Base-by-base conservation (phyloP, 2,797 vertebrate species). In the Gymnopithys bicolor region DNA sequence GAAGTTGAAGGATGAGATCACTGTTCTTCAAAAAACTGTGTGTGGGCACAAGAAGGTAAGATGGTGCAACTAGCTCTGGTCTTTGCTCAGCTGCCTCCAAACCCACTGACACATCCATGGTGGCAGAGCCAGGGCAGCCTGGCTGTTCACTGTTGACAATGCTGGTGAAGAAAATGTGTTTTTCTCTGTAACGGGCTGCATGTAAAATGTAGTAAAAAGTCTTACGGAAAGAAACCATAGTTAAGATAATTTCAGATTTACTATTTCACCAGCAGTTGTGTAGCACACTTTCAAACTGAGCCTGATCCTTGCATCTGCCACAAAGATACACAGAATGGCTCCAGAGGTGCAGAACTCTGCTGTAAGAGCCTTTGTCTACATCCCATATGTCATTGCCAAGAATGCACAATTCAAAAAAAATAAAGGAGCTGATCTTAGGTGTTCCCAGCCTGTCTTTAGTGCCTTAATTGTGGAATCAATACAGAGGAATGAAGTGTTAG, bases 21-120 rank as follows among this genome's bases (percentile, higher is more conserved):
- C 21, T 3, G 0, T 30, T 90, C 76, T 52, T 53, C 77, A 32
- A 55, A 48, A 5, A 37, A 16, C 28, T 0, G 0, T 48, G 39
- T 71, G 59, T 69, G 55, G 55, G 39, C 28, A 51, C 0, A 1
- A 39, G 39, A 49, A 41, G 39, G 22, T 33, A 58, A 46, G n/a
- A 78, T 88, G 39, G 16, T 75, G 9, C 52, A 87, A 35, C 7
- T 45, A 23, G 23, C 3, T 3, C 25, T 8, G 19, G 45, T 24
- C 32, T 67, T 80, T 80, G 73, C 24, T 78, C 56, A 75, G 66
- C 25, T 83, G n/a, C 35, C 46, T 23, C 8, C 16, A 25, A 89
- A 21, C 18, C 39, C 71, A 22, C 13, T 30, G 56, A 22, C 11
- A 13, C 7, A 19, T 69, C 6, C 0, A 3, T 25, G 46, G 13